Evolutionary conservation across 2,888 invertebrate genomes (phyloP).

Genomic region (Polia nebulosa): DNA sequence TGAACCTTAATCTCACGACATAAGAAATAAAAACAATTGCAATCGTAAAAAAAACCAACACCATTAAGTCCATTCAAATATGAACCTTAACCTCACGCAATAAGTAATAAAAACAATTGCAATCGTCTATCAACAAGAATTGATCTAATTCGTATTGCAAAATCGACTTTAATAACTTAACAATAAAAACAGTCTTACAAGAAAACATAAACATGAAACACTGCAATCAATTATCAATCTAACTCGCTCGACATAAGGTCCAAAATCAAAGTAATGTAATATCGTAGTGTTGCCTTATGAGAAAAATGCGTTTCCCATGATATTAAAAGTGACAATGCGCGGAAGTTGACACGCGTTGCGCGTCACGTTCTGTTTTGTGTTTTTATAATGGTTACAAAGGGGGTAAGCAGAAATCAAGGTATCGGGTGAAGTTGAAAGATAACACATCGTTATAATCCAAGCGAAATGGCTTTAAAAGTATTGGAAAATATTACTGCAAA

Average conservation of each 20-base stretch:
- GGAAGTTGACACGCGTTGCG: conserved; percentile 65
- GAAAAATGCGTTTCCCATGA: conserved; percentile 61
- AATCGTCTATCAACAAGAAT: neutral
- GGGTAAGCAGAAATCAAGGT: conserved; percentile 22
- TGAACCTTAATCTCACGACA: neutral
- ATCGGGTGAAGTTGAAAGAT: conserved; percentile 11
- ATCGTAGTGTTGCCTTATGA: conserved; percentile 38
- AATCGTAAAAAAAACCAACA: neutral
- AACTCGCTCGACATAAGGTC: neutral
- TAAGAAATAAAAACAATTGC: too few species aligned
- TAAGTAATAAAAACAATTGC: neutral
- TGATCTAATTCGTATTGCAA: conserved; percentile 13
- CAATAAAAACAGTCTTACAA: neutral
- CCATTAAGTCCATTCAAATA: neutral
- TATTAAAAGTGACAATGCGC: conserved; percentile 65
- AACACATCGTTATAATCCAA: neutral
- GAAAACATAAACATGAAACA: neutral
- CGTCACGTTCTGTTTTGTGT: conserved; percentile 45
- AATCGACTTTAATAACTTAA: conserved; percentile 15
- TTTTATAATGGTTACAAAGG: conserved; percentile 13
- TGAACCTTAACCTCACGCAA: neutral
- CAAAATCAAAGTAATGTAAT: conserved; percentile 1
- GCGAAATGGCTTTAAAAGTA: too few species aligned
- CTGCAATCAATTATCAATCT: neutral
- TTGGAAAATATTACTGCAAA: too few species aligned